Conservation (phyloP, 2,797 vertebrate genomes). For the Cichlasoma orientale region DNA sequence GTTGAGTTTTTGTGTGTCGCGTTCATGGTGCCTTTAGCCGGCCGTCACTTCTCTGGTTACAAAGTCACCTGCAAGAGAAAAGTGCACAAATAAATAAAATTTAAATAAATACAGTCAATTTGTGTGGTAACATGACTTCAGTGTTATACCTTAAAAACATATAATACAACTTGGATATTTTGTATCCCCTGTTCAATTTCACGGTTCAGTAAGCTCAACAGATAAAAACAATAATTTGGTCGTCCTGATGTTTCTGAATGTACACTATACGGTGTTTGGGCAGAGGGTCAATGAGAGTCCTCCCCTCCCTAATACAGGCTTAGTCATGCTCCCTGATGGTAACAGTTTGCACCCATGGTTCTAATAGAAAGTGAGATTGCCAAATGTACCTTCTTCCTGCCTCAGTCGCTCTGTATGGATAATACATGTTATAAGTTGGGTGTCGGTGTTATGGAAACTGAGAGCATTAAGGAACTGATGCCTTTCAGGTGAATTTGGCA, state of each 20-base stretch:
- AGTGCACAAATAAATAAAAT: neutral
- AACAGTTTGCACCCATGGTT: neutral
- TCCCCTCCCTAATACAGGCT: neutral
- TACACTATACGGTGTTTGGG: constrained; percentile 4
- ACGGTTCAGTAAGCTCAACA: constrained; percentile 15
- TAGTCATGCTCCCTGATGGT: constrained; percentile 18
- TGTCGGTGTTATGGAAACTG: neutral
- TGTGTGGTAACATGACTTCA: neutral
- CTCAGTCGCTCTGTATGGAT: neutral
- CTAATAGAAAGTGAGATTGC: constrained; percentile 5
- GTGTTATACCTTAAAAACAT: neutral
- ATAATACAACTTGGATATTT: constrained; percentile 4
- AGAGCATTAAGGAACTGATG: neutral
- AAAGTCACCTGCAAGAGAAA: constrained; percentile 46
- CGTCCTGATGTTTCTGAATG: neutral
- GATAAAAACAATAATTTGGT: neutral
- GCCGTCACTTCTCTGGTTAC: neutral
- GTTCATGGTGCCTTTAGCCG: constrained; percentile 33
- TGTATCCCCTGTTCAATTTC: constrained; percentile 25
- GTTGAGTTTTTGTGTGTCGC: neutral
- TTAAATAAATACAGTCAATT: neutral
- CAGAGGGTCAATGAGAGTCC: neutral
- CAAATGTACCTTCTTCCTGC: neutral
- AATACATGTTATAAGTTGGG: neutral
- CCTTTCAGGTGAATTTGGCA: neutral